A percentile compares a stretch with the other conserved stretches of the same genome.
These are phyloP conservation scores for Emberiza fucata DNA, from an alignment of 2,113 vertebrate species.

Conservation along the genomic window DNA sequence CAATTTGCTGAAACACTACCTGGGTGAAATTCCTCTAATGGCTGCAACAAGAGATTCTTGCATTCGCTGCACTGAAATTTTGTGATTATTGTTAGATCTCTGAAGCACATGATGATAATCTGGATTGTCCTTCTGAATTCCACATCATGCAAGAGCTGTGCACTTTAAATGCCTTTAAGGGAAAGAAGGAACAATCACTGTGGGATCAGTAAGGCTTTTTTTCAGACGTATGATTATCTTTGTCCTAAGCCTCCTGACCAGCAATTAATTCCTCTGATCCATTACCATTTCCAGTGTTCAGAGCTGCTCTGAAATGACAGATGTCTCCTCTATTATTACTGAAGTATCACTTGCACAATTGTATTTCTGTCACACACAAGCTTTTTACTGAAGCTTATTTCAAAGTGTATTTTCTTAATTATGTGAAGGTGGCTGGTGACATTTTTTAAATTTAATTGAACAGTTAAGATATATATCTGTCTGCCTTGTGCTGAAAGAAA, in stretches of 20 bases:
- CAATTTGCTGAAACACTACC: slow-evolving; percentile 50
- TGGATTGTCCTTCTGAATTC: background rate
- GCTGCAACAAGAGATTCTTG: slow-evolving; percentile 15
- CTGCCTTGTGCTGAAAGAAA: background rate
- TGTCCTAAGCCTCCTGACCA: background rate
- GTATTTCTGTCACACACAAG: background rate
- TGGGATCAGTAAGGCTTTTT: background rate
- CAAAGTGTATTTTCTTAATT: background rate
- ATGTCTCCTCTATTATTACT: background rate
- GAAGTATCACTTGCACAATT: background rate
- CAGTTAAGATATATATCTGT: background rate
- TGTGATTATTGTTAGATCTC: slow-evolving; percentile 37
- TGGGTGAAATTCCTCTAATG: slow-evolving; percentile 6
- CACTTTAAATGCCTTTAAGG: background rate
- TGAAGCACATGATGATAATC: background rate
- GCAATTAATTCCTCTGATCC: background rate
- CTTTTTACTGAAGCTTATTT: background rate
- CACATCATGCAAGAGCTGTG: background rate
- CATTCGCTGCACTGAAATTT: slow-evolving; percentile 11
- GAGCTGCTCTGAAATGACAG: background rate
- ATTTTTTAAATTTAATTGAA: background rate
- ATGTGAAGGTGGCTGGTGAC: background rate
- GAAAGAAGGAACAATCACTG: background rate
- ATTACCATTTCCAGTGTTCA: background rate
- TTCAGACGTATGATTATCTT: background rate